Evolutionary conservation across 2,113 vertebrate species (phyloP), one percentile per base, ranked within the genome.

Genomic region (Dryoscopus gambensis): DNA sequence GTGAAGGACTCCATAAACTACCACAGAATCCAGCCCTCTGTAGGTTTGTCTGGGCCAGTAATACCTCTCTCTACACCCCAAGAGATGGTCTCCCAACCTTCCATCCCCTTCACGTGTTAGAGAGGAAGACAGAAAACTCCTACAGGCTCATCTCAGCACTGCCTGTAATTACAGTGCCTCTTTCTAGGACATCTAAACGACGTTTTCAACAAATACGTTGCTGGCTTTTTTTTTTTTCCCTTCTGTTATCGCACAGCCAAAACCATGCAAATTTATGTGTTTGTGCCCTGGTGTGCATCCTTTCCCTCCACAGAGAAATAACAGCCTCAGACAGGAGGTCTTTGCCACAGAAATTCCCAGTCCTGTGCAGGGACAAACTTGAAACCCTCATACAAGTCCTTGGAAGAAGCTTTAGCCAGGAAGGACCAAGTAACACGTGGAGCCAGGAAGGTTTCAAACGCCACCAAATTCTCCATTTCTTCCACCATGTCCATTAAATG

Each of bases 371-470:
- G 46, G 24, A 74, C 21, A 76, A 68, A 73, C 9, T 59, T 40
- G 16, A 65, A 73, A 50, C 20, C n/a, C 31, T 49, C 2, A 0
- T 44, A 25, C 17, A n/a, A 82, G 18, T 9, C 40, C n/a, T 53
- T 1, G 2, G 49, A 59, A 74, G 30, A 74, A 84, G 19, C 2
- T 59, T 44, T 50, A 71, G 13, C 10, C 46, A 46, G 18, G 30
- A 68, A 67, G 22, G 6, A 73, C 10, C 8, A 49, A 81, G 17
- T 0, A 21, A 11, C 9, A 15, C 0, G 0, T 2, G 7, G 22
- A 84, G 30, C 8, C 22, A 49, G n/a, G 31, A 90, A 86, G 47
- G 55, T 78, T 91, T 88, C 56, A 70, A 83, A 20, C 19, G 68
- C 46, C n/a, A 16, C 13, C 28, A 44, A 60, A 31, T 65, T 88